Evolutionary conservation across 2,888 invertebrate species (phyloP).

Genomic region (Tipula helvola): DNA sequence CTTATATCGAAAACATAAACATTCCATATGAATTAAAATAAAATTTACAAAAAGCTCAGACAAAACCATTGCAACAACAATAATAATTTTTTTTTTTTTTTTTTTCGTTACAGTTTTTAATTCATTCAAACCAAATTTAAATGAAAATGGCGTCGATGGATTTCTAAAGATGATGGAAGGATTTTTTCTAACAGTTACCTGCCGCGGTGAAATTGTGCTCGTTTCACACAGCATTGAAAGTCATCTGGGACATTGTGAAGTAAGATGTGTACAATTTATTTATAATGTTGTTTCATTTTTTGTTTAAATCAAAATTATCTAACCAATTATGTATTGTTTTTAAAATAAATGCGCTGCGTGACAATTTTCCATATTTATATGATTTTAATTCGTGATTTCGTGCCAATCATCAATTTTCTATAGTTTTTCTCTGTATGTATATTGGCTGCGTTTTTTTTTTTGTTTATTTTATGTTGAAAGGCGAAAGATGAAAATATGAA

Average conservation of each 20-base stretch:
- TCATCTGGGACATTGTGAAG: slow-evolving; percentile 74
- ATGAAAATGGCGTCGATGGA: slow-evolving; percentile 40
- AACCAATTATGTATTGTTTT: not conserved
- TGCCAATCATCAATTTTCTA: not conserved
- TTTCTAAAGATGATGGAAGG: slow-evolving; percentile 60
- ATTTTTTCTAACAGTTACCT: slow-evolving; percentile 67
- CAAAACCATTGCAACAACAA: no score
- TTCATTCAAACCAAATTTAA: slow-evolving; percentile 29
- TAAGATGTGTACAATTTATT: slow-evolving; percentile 28
- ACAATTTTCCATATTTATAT: slow-evolving; percentile 13
- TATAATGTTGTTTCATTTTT: not conserved
- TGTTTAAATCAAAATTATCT: not conserved
- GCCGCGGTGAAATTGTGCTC: slow-evolving; percentile 71
- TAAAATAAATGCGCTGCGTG: slow-evolving; percentile 14
- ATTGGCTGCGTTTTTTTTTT: not conserved
- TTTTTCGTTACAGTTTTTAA: slow-evolving; percentile 38
- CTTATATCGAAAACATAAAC: no score
- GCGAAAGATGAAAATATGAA: not conserved
- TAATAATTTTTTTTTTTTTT: not conserved
- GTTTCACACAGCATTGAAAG: slow-evolving; percentile 75
- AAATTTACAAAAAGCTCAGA: no score
- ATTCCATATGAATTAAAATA: no score
- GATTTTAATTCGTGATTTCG: slow-evolving; percentile 16
- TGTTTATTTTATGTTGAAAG: not conserved
- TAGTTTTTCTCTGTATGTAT: not conserved